A percentile compares a stretch with the other conserved stretches of the same genome.
Conservation (phyloP, 1,140 invertebrate genomes). For the Pogonus chalceus region DNA sequence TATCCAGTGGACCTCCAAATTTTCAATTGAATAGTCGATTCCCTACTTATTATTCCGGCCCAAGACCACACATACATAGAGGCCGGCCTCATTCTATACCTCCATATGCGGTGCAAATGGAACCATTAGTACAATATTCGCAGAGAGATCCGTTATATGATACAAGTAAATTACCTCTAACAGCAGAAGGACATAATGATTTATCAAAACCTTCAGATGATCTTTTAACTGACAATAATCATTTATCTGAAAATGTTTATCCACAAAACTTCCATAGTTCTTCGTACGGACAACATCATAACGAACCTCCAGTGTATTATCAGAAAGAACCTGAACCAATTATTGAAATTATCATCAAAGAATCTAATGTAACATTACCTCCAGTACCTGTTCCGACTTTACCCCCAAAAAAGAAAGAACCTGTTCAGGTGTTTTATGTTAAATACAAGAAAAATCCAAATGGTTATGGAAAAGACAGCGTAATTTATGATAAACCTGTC, state of each 20-base stretch:
- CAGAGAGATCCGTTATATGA: conserved; percentile 66
- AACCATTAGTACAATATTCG: conserved; percentile 66
- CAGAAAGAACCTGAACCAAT: conserved; percentile 74
- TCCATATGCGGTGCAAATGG: conserved; percentile 69
- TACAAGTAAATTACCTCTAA: conserved; percentile 39
- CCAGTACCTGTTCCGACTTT: conserved; percentile 39
- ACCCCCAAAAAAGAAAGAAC: conserved; percentile 59
- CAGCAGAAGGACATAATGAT: conserved; percentile 41
- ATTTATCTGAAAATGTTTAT: conserved; percentile 36
- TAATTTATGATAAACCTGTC: conserved; percentile 67
- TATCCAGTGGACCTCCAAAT: conserved; percentile 26
- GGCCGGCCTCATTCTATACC: conserved; percentile 38
- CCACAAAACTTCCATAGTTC: conserved; percentile 22
- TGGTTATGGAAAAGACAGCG: conserved; percentile 50
- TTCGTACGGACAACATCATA: conserved; percentile 37
- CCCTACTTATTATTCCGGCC: conserved; percentile 25
- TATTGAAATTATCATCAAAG: conserved; percentile 84
- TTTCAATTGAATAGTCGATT: conserved; percentile 19
- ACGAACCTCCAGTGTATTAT: conserved; percentile 49
- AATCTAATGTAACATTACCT: conserved; percentile 71
- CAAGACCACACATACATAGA: conserved; percentile 22
- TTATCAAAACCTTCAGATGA: conserved; percentile 43
- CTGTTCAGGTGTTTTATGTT: conserved; percentile 81
- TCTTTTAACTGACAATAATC: conserved; percentile 33
- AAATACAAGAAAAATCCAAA: conserved; percentile 75